phyloP scores from a whole-genome alignment of 2,888 invertebrate genomes.

The Pseudococcus longispinus region DNA sequence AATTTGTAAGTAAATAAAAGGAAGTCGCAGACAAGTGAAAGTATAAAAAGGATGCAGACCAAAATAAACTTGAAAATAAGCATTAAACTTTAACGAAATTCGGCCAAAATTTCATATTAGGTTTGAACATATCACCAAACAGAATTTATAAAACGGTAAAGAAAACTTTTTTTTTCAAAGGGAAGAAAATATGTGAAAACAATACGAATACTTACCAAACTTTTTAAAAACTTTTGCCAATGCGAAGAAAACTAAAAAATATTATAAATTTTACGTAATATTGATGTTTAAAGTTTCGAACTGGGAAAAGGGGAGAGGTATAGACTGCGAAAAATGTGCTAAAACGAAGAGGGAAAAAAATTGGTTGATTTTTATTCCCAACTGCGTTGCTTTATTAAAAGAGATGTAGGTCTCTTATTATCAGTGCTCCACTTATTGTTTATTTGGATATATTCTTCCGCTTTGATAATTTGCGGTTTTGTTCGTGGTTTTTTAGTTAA shows the following conservation, averaged over 20 bases:
- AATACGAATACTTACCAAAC: not conserved
- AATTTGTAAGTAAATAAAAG: constrained; percentile 5
- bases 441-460: constrained; percentile 11
- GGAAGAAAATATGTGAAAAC: not conserved
- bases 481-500: constrained; percentile 21
- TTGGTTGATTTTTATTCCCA: not conserved
- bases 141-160: constrained; percentile 20
- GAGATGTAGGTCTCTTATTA: constrained; percentile 1
- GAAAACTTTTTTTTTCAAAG: not conserved
- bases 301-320: not conserved
- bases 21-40: not conserved
- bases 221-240: not conserved
- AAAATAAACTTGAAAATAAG: constrained; percentile 22
- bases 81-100: not conserved
- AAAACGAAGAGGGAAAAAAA: not conserved
- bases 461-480: constrained; percentile 36
- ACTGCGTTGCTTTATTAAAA: not conserved
- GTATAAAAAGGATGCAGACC: not conserved
- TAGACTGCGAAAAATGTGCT: not conserved
- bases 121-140: not conserved
- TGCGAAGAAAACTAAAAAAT: not conserved
- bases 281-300: not conserved
- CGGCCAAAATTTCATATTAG: not conserved
- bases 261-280: constrained; percentile 6
- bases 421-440: constrained; percentile 12